Conservation (phyloP, 2,797 vertebrate species). For the Molothrus aeneus region DNA sequence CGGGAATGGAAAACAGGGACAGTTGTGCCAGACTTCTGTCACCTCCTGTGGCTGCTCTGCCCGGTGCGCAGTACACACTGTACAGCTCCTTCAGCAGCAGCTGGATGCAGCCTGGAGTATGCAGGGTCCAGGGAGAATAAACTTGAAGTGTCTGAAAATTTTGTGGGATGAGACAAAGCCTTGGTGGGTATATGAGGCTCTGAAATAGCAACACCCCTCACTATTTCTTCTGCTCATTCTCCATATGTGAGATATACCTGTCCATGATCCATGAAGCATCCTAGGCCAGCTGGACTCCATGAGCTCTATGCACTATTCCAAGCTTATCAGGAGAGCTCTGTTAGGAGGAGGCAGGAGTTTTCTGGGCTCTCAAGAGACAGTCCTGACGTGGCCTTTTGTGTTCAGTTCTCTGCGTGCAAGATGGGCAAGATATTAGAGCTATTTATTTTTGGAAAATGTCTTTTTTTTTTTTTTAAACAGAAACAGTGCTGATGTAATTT, state of each 20-base stretch:
- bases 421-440: constrained; percentile 24
- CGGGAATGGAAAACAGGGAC: background rate
- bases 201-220: background rate
- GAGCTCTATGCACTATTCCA: background rate
- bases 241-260: background rate
- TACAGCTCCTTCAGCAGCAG: background rate
- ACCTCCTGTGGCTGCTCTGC: background rate
- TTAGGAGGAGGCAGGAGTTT: background rate
- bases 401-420: background rate
- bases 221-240: background rate
- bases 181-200: background rate
- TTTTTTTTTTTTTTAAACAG: background rate
- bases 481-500: background rate
- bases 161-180: background rate
- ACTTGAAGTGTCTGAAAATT: background rate
- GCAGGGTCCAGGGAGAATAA: background rate
- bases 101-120: background rate
- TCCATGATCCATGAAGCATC: background rate
- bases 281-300: background rate
- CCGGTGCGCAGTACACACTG: background rate
- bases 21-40: background rate
- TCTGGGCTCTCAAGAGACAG: background rate
- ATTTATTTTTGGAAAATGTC: constrained; percentile 5
- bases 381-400: background rate
- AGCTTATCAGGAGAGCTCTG: background rate